These are phyloP conservation scores for Thamnaconus septentrionalis DNA, from an alignment of 2,113 vertebrate species.

Conservation along the genomic window DNA sequence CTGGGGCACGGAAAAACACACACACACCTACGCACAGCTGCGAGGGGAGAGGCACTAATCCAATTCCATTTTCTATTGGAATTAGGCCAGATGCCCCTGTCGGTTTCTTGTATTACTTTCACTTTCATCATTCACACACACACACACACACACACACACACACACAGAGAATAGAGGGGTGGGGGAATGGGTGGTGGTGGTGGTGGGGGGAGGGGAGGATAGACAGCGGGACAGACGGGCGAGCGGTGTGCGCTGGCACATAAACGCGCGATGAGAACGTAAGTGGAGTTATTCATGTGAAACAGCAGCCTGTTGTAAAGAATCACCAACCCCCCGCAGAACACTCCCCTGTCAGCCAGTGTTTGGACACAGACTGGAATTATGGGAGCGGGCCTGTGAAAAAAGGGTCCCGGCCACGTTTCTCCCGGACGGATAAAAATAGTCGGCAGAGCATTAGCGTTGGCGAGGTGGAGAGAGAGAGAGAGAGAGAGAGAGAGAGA, in stretches of 20 bases:
- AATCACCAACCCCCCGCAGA: conserved; percentile 23
- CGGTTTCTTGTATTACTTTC: conserved; percentile 51
- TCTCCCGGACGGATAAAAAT: conserved; percentile 45
- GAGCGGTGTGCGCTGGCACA: conserved; percentile 11
- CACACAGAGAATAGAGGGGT: background rate
- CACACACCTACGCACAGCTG: conserved; percentile 27
- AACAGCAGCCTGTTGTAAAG: conserved; percentile 42
- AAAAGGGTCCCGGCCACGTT: conserved; percentile 26
- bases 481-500: too few species aligned
- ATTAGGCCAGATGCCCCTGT: conserved; percentile 63
- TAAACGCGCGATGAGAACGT: conserved; percentile 37
- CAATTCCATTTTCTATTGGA: conserved; percentile 58
- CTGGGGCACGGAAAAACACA: conserved; percentile 4
- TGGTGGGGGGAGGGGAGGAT: background rate
- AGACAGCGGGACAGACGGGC: background rate
- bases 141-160: background rate
- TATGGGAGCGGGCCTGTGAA: conserved; percentile 26
- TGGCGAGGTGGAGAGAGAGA: conserved; percentile 7
- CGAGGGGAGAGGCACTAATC: conserved; percentile 46
- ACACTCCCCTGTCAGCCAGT: conserved; percentile 40
- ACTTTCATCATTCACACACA: conserved; percentile 56
- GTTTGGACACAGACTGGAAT: conserved; percentile 55
- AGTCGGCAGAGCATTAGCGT: conserved; percentile 14
- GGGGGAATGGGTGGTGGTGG: too few species aligned
- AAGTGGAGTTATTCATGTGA: conserved; percentile 45